Evolutionary conservation across 2,888 invertebrate species (phyloP).

Genomic region (Therioaphis trifolii): DNA sequence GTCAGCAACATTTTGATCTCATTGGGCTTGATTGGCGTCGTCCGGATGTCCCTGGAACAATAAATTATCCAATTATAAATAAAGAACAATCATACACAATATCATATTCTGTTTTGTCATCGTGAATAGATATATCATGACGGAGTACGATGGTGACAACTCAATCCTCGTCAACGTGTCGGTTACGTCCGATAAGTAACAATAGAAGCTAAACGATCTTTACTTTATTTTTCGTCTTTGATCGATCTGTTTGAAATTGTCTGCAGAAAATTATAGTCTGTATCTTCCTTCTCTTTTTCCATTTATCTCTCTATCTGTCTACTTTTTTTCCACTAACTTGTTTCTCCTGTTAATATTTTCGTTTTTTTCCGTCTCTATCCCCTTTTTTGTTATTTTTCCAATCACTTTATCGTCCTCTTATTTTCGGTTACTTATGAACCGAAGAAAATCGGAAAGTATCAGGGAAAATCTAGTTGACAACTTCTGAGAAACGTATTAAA

Average conservation of each 20-base stretch:
- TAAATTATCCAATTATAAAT: constrained; percentile 19
- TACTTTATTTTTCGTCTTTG: constrained; percentile 37
- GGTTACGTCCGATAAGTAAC: constrained; percentile 25
- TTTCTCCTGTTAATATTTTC: neutral
- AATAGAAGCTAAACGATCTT: constrained; percentile 35
- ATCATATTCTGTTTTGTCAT: constrained; percentile 12
- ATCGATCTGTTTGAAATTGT: constrained; percentile 43
- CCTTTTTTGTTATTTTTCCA: neutral
- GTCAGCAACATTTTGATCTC: constrained; percentile 62
- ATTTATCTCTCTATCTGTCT: too few species aligned
- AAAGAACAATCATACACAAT: neutral
- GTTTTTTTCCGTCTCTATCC: neutral
- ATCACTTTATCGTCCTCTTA: neutral
- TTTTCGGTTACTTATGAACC: constrained; percentile 22
- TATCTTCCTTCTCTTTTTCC: neutral
- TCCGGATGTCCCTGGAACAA: constrained; percentile 56
- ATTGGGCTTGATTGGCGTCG: constrained; percentile 55
- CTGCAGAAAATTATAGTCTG: neutral
- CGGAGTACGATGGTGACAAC: neutral
- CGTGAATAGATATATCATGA: neutral
- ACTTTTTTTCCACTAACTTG: neutral
- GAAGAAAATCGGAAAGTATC: constrained; percentile 46
- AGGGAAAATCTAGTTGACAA: constrained; percentile 27
- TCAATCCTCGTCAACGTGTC: constrained; percentile 34
- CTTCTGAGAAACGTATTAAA: constrained; percentile 35